Evolutionary conservation across 2,113 vertebrate genomes (phyloP).

Genomic region (Emydocephalus ijimae): DNA sequence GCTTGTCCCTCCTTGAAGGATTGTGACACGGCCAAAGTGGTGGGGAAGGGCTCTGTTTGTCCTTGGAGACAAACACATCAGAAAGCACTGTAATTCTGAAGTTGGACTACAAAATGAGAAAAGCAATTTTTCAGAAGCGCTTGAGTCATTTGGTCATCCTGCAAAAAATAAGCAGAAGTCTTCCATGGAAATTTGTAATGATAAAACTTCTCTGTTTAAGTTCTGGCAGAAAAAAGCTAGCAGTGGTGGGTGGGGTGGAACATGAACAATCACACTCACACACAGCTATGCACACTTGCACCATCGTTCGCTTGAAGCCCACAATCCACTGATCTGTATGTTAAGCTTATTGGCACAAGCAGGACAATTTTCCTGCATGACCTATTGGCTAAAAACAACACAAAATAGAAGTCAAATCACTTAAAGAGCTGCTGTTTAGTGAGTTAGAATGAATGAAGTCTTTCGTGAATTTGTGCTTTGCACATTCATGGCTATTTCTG

Average conservation of each 20-base stretch:
- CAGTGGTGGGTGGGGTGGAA: neutral
- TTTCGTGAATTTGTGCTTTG: conserved; percentile 67
- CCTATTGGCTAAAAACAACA: conserved; percentile 70
- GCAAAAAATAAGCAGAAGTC: conserved; percentile 16
- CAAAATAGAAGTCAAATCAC: conserved; percentile 66
- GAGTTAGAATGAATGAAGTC: conserved; percentile 76
- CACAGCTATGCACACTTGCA: conserved; percentile 55
- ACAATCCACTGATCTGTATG: conserved; percentile 62
- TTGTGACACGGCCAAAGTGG: neutral
- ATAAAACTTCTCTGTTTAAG: conserved; percentile 42
- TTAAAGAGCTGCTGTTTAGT: conserved; percentile 72
- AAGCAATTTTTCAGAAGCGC: conserved; percentile 15
- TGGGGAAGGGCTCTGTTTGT: neutral
- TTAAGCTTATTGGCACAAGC: conserved; percentile 64
- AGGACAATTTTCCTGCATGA: conserved; percentile 68
- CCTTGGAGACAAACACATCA: neutral
- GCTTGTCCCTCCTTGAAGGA: neutral
- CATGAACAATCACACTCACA: conserved; percentile 26
- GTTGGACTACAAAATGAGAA: conserved; percentile 28
- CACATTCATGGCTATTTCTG: conserved; percentile 68
- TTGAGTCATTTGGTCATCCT: conserved; percentile 10
- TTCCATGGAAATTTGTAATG: conserved; percentile 22
- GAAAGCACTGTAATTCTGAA: neutral
- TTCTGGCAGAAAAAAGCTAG: conserved; percentile 50
- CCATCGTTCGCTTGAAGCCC: conserved; percentile 36